These are phyloP conservation scores for Channa maculata DNA, from an alignment of 2,113 vertebrate species.

Conservation along the genomic window DNA sequence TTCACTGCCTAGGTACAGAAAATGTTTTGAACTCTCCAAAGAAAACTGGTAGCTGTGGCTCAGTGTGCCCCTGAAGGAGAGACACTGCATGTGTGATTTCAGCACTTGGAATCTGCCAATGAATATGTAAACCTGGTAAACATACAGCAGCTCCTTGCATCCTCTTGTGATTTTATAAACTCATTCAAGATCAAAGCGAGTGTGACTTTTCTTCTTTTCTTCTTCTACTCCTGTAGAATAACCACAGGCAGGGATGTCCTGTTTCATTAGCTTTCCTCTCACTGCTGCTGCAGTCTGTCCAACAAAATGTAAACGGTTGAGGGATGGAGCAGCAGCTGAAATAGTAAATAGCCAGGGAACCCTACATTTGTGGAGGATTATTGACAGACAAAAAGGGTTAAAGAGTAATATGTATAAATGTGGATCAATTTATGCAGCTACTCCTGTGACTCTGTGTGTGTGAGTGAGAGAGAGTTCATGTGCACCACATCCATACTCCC, in stretches of 20 bases:
- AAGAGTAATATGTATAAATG: slow-evolving; percentile 43
- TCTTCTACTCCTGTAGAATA: slow-evolving; percentile 46
- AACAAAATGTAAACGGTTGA: slow-evolving; percentile 56
- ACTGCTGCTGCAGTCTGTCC: slow-evolving; percentile 41
- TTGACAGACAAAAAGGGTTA: slow-evolving; percentile 47
- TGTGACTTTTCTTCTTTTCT: slow-evolving; percentile 51
- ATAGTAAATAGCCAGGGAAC: slow-evolving; percentile 54
- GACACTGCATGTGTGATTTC: neutral
- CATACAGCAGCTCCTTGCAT: slow-evolving; percentile 9
- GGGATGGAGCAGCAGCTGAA: slow-evolving; percentile 62
- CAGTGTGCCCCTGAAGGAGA: slow-evolving; percentile 16
- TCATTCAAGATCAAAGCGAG: slow-evolving; percentile 56
- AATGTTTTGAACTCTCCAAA: neutral
- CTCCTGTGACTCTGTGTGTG: neutral
- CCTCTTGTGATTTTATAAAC: slow-evolving; percentile 38
- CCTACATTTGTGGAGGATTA: slow-evolving; percentile 44
- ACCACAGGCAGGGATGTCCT: slow-evolving; percentile 58
- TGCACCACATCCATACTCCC: slow-evolving; percentile 1
- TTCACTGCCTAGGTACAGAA: slow-evolving; percentile 2
- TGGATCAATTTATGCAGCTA: slow-evolving; percentile 47
- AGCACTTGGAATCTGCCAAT: slow-evolving; percentile 3
- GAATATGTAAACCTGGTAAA: slow-evolving; percentile 32
- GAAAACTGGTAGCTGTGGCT: slow-evolving; percentile 9
- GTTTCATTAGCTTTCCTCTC: slow-evolving; percentile 73
- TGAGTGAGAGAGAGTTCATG: neutral